These are phyloP conservation scores for Cryptomyrus ogoouensis DNA, from an alignment of 2,113 vertebrate species.

Conservation along the genomic window DNA sequence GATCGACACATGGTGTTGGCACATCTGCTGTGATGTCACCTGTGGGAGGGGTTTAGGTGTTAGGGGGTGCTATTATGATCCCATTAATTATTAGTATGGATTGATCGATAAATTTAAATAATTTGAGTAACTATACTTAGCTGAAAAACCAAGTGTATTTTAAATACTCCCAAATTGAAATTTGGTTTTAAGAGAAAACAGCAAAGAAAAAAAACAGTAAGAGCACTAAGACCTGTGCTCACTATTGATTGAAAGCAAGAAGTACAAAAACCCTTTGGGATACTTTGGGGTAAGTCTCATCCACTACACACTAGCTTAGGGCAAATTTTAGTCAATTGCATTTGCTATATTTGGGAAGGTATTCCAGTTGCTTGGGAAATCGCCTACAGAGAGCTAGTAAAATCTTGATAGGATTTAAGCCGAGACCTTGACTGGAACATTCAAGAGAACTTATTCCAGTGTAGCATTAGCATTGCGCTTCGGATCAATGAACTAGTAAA, in stretches of 20 bases:
- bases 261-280: background rate
- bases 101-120: background rate
- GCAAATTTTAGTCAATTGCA: background rate
- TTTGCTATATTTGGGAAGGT: background rate
- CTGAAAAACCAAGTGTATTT: background rate
- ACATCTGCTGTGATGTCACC: conserved; percentile 69
- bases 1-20: conserved; percentile 69
- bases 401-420: background rate
- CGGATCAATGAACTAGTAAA: background rate
- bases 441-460: background rate
- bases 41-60: conserved; percentile 34
- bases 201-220: background rate
- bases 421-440: background rate
- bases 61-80: background rate
- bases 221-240: background rate
- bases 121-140: background rate
- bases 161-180: background rate
- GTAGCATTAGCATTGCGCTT: background rate
- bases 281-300: background rate
- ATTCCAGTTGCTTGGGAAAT: background rate
- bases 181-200: background rate
- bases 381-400: background rate
- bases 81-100: background rate
- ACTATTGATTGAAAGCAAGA: background rate
- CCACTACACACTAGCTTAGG: background rate